Conservation (phyloP, 2,888 invertebrate genomes). For the Cordilura impudica region DNA sequence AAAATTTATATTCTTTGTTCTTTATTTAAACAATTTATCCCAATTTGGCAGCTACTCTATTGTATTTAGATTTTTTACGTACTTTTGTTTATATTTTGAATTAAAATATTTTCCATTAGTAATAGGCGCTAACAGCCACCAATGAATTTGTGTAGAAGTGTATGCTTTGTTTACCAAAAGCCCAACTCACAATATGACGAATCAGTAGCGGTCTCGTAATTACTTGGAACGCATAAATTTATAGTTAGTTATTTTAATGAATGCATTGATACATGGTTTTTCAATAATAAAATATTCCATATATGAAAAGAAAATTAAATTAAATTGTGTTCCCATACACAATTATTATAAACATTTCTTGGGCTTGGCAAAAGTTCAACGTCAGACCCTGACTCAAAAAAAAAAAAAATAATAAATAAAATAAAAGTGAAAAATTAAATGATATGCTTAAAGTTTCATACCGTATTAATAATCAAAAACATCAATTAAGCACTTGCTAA, state of each 20-base stretch:
- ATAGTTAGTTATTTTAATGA: background rate
- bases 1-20: conserved; percentile 8
- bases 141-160: no score
- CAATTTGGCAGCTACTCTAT: conserved; percentile 35
- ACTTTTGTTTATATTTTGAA: background rate
- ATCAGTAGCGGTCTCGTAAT: conserved; percentile 31
- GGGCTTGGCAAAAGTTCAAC: conserved; percentile 51
- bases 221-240: conserved; percentile 27
- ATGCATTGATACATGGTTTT: background rate
- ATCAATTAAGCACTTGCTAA: no score
- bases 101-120: conserved; percentile 39
- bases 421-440: background rate
- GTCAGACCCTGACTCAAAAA: conserved; percentile 35
- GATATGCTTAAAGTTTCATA: no score
- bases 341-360: background rate
- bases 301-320: conserved; percentile 44
- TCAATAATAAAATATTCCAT: conserved; percentile 36
- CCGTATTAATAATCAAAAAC: no score
- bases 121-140: conserved; percentile 14
- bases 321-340: conserved; percentile 21
- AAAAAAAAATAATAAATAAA: background rate
- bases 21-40: conserved; percentile 34
- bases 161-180: background rate
- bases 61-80: background rate
- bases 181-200: conserved; percentile 13